Percentiles rank a stretch among this genome's conserved stretches.
Conservation (phyloP, 2,113 vertebrate species). For the Hylia prasina region DNA sequence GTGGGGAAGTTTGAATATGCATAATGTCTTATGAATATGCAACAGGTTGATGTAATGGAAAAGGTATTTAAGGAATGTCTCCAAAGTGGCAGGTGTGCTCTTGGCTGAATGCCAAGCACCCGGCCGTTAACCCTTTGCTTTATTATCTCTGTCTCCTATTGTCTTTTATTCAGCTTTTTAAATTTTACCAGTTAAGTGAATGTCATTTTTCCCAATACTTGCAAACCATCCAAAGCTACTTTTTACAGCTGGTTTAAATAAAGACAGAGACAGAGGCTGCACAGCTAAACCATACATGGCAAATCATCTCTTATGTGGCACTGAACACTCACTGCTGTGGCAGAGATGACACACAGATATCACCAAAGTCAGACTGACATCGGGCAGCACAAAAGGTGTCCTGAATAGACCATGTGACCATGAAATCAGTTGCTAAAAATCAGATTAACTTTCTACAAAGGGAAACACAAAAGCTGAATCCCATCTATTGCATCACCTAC, state of each 20-base stretch:
- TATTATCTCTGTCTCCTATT: too few species aligned
- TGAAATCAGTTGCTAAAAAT: background rate
- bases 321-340: background rate
- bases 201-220: too few species aligned
- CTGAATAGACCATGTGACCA: background rate
- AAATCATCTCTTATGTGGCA: rapidly evolving
- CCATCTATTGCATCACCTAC: background rate
- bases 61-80: too few species aligned
- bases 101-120: too few species aligned
- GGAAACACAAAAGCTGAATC: background rate
- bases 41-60: too few species aligned
- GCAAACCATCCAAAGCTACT: background rate
- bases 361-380: background rate
- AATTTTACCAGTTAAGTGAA: too few species aligned
- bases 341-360: background rate
- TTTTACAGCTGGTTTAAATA: background rate
- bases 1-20: too few species aligned
- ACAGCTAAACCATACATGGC: background rate
- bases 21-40: too few species aligned
- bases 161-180: too few species aligned
- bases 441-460: background rate
- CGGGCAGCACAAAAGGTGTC: background rate
- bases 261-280: background rate
- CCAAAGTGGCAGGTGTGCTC: too few species aligned
- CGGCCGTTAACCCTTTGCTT: too few species aligned